Conservation (phyloP, 2,113 vertebrate genomes). For the Dermatemys mawii region DNA sequence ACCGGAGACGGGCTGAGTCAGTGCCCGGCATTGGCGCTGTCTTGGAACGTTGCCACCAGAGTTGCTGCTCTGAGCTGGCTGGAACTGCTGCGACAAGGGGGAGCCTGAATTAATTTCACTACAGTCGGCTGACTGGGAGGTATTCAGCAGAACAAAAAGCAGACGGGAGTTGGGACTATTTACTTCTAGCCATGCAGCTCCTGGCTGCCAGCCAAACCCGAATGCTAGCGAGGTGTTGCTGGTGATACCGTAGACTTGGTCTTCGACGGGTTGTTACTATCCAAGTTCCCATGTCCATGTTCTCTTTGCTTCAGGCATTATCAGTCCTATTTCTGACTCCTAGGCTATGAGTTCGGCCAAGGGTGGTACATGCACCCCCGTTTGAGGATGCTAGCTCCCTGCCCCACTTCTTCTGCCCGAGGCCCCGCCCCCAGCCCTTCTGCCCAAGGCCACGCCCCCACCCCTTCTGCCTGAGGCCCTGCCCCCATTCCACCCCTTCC, state of each 20-base stretch:
- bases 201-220: neutral
- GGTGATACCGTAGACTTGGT: neutral
- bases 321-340: neutral
- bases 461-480: too few species aligned
- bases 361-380: too few species aligned
- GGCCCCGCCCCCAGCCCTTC: too few species aligned
- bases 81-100: accelerated
- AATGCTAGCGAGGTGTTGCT: neutral
- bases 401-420: too few species aligned
- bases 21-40: neutral
- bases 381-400: too few species aligned
- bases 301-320: neutral
- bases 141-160: neutral
- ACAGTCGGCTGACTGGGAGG: neutral
- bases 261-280: neutral
- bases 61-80: neutral
- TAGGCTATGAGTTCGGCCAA: too few species aligned
- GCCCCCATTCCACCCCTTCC: too few species aligned
- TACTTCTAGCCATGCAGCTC: neutral
- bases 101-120: neutral
- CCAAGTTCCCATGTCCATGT: neutral
- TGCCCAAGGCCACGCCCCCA: too few species aligned
- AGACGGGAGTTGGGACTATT: neutral
- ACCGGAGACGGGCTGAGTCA: neutral
- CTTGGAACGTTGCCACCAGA: neutral